Conservation (phyloP, 2,888 invertebrate genomes). For the Zygogramma bicolorata region DNA sequence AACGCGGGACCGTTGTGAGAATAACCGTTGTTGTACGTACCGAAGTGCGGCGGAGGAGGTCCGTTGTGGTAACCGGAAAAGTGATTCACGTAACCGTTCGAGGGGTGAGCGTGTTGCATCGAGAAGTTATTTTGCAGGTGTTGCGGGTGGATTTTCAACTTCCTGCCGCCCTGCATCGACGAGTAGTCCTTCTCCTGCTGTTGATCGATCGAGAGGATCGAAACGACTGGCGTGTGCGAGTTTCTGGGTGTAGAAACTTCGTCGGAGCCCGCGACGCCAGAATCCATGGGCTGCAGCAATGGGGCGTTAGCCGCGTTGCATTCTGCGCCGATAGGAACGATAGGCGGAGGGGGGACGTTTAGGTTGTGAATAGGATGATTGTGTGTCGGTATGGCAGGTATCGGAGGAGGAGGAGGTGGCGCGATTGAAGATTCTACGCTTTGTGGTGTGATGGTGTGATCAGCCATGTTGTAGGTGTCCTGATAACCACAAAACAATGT, state of each 20-base stretch:
- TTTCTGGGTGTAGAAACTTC: conserved; percentile 47
- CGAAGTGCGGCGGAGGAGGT: conserved; percentile 22
- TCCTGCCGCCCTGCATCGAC: conserved; percentile 64
- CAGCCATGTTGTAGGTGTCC: conserved; percentile 40
- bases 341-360: conserved; percentile 29
- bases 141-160: conserved; percentile 48
- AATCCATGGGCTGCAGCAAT: conserved; percentile 12
- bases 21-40: not conserved
- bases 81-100: conserved; percentile 35
- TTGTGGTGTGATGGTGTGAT: conserved; percentile 46
- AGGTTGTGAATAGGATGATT: conserved; percentile 14
- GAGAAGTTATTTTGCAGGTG: conserved; percentile 15
- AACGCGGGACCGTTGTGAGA: conserved; percentile 6
- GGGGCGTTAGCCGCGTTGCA: conserved; percentile 21
- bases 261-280: not conserved
- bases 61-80: conserved; percentile 22
- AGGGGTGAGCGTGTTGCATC: conserved; percentile 15
- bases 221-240: conserved; percentile 64
- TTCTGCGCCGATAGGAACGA: conserved; percentile 14
- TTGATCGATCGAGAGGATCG: conserved; percentile 61
- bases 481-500: conserved; percentile 32
- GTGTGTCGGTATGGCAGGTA: conserved; percentile 1
- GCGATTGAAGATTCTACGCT: conserved; percentile 56
- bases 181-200: conserved; percentile 63
- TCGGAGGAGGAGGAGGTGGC: conserved; percentile 23